A percentile compares a stretch with the other conserved stretches of the same genome.
phyloP scores from a whole-genome alignment of 2,888 invertebrate genomes.

The Tenodera sinensis region DNA sequence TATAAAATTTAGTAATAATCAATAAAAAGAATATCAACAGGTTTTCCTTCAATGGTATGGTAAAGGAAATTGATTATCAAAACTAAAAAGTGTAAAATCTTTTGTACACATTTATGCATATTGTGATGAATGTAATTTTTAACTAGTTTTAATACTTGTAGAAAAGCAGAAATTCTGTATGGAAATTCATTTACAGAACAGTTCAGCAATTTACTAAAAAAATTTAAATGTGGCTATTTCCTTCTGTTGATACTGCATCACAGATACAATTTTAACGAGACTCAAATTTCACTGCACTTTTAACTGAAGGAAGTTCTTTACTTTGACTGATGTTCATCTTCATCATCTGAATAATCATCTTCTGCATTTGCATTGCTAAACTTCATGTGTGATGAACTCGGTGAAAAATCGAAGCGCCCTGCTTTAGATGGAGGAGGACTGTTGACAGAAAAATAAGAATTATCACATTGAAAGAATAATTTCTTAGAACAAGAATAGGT shows the following conservation, averaged over 20 bases:
- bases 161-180: background rate
- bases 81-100: background rate
- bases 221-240: background rate
- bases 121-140: background rate
- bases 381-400: background rate
- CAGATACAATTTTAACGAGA: background rate
- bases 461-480: background rate
- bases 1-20: background rate
- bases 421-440: slow-evolving; percentile 50
- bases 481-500: too few relatives aligned
- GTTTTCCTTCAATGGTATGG: background rate
- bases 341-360: slow-evolving; percentile 30
- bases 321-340: slow-evolving; percentile 25
- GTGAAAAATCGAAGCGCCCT: slow-evolving; percentile 44
- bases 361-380: slow-evolving; percentile 1
- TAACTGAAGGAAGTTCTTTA: background rate
- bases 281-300: background rate
- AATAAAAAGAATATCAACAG: background rate
- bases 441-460: slow-evolving; percentile 32
- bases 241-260: background rate
- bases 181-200: background rate
- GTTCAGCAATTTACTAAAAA: background rate
- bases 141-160: background rate
- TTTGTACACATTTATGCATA: background rate
- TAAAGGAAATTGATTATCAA: background rate